phyloP scores from a whole-genome alignment of 1,140 invertebrate species.

The Zaprionus camerounensis region DNA sequence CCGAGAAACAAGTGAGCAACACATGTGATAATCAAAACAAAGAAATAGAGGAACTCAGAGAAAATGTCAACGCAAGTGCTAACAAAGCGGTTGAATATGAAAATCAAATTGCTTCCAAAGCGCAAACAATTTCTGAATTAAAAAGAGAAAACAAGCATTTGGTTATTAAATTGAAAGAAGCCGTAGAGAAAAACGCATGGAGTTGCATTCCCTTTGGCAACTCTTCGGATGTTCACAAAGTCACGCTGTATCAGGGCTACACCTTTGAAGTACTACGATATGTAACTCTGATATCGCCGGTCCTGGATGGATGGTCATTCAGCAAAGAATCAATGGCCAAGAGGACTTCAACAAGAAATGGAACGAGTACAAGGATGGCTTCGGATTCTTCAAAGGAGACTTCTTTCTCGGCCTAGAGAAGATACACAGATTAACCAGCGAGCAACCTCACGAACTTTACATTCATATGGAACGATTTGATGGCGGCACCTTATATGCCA shows the following conservation, averaged over 20 bases:
- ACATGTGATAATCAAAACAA: no score
- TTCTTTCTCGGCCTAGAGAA: background rate
- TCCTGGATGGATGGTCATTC: background rate
- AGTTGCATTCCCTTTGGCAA: background rate
- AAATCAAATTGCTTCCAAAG: no score
- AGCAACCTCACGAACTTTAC: background rate
- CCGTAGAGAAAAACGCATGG: background rate
- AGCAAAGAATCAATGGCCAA: background rate
- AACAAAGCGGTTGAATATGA: no score
- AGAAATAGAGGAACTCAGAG: no score
- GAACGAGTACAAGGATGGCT: background rate
- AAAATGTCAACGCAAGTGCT: no score
- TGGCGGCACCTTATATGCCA: background rate
- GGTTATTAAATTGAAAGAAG: background rate
- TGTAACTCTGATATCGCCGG: background rate
- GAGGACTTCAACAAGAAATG: background rate
- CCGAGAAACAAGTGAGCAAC: no score
- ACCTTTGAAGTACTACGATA: background rate
- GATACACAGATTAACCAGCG: background rate
- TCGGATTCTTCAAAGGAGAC: background rate
- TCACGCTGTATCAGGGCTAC: background rate
- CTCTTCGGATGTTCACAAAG: background rate
- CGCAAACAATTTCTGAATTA: background rate
- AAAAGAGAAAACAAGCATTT: slow-evolving; percentile 17
- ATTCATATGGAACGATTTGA: background rate